Base-by-base conservation (phyloP, 2,113 vertebrate species). In the Toxotes chatareus region DNA sequence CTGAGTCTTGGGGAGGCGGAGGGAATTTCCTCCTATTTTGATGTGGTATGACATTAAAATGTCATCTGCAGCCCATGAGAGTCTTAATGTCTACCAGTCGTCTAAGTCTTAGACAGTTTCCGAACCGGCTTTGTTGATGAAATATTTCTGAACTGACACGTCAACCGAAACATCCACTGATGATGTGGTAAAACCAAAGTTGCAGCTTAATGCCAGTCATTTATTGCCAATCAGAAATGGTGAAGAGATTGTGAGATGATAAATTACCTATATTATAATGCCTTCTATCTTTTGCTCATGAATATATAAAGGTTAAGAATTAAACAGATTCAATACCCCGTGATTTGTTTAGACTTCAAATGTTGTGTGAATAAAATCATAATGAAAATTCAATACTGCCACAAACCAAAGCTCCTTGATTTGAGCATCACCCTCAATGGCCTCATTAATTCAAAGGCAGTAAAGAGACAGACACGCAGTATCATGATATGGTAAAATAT, bases 31-130 rank as follows among this genome's bases (percentile, higher is more conserved):
- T 61, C 40, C 21, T 65, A 19, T 13, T 77, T 65, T 36, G 0
- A 62, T 38, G 68, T 61, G 55, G 62, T 46, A 21, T 12, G 23
- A 12, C 11, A 12, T 11, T 77, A 2, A 72, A 46, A 74, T 80
- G 70, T 56, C 57, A 57, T 38, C 13, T 16, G 34, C 16, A 16
- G 4, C 44, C 34, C 44, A 55, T 63, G 12, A 38, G 16, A 32
- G 1, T 32, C 7, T 73, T 16, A 1, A 8, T n/a, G 21, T 23
- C 27, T 27, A 27, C 27, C 27, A 27, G 27, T 27, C 27, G 27
- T 1, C 27, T 27, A 27, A 27, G 27, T 27, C 27, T 27, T 27
- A 27, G 27, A 27, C 27, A 27, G 7, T 61, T 36, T 11, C 31
- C 1, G 19, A 38, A 9, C 60, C 46, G 8, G 49, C 19, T 51